Evolutionary conservation across 1,140 invertebrate genomes (phyloP), one percentile per base, ranked within the genome.

Genomic region (Nasonia giraulti): DNA sequence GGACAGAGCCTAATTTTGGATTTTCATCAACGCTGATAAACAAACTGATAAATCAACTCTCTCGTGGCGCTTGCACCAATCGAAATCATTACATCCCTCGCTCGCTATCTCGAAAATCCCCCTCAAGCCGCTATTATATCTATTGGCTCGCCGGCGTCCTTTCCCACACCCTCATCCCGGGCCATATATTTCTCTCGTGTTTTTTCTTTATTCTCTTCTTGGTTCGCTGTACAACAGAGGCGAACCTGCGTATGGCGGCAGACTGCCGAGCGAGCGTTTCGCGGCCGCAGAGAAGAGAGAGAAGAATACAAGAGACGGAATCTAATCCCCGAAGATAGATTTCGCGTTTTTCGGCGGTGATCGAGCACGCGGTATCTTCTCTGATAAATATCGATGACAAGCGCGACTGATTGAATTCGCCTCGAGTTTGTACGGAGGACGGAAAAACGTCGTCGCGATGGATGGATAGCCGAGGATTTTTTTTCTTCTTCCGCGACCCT

Each of bases 281-380:
- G 14, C n/a, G 31, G 10, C 2, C n/a, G 31, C 55, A 20, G n/a
- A n/a, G n/a, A n/a, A n/a, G 76, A 37, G 33, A 37, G 33, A 17
- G 62, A 66, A n/a, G 20, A n/a, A 66, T 66, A 17, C 62, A 82
- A 75, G 71, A 62, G 27, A 75, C 47, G 44, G 23, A 20, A 62
- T 76, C 47, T 74, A 76, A 82, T 76, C 47, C 73, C 31, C 31
- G 14, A 40, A 82, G 55, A 82, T 66, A 47, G 73, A 82, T 82
- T 62, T 75, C 31, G 31, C 73, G 10, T 71, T 71, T 71, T 71
- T 31, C 31, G 68, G 6, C 10, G 31, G 31, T 31, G 68, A 71
- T 71, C 55, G 55, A 62, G 20, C 17, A 62, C 55, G 17, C 55
- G 17, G 55, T n/a, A 62, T 62, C 55, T 62, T n/a, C 55, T 62